phyloP scores from a whole-genome alignment of 2,888 invertebrate species.

The Bruchidius siliquastri region DNA sequence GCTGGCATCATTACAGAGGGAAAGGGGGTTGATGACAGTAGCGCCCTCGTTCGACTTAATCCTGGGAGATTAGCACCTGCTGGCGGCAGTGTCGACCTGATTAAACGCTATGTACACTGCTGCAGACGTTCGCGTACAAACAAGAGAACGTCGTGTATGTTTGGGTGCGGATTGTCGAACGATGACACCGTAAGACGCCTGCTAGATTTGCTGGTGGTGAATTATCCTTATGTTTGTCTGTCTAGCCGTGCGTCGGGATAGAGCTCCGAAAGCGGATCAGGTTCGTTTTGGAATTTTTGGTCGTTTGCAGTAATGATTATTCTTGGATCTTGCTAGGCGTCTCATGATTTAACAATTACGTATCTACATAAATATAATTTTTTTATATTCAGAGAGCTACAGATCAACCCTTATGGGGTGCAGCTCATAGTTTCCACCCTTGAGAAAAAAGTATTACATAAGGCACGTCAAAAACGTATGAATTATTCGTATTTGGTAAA shows the following conservation, averaged over 20 bases:
- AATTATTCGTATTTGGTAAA: too few species aligned
- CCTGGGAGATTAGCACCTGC: conserved; percentile 40
- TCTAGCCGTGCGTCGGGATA: neutral
- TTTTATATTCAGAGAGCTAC: too few species aligned
- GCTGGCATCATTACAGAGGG: neutral
- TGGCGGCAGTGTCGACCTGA: conserved; percentile 39
- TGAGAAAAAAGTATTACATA: too few species aligned
- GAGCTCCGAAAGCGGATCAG: neutral
- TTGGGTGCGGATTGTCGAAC: neutral
- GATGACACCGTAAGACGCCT: neutral
- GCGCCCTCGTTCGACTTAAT: conserved; percentile 24
- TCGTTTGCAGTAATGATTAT: too few species aligned
- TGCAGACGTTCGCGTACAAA: neutral
- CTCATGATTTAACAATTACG: too few species aligned
- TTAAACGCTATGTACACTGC: conserved; percentile 35
- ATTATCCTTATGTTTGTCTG: neutral
- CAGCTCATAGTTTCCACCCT: too few species aligned
- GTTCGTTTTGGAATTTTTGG: too few species aligned
- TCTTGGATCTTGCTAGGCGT: too few species aligned
- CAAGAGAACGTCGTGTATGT: neutral
- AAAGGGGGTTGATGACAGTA: neutral
- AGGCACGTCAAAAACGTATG: too few species aligned
- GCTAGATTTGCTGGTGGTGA: neutral
- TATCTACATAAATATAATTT: too few species aligned
- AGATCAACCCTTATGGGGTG: too few species aligned